Base-by-base conservation (phyloP, 1,140 invertebrate species). In the Spodoptera litura region DNA sequence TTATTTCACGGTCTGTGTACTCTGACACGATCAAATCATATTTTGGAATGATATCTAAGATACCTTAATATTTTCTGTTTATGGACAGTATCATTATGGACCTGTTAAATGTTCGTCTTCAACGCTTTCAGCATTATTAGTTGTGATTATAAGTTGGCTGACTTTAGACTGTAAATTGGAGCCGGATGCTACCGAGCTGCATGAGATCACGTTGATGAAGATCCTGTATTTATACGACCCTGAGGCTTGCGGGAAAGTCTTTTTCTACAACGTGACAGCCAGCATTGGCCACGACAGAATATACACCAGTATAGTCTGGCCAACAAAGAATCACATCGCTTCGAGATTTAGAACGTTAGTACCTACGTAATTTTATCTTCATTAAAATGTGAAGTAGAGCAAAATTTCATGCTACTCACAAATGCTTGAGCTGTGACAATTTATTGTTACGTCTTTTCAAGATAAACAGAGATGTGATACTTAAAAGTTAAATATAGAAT, bases 181-280 rank as follows among this genome's bases (percentile, higher is more conserved):
- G 0, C 91, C 91, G 0, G 44, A 55, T 15, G 53, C 77, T 6
- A n/a, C 52, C 0, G 91, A 94, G 58, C 87, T 92, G 0, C 87
- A 87, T 12, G 91, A 93, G 64, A 58, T 93, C 2, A 93, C 92
- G 0, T 78, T 94, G 11, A 85, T 91, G 51, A 94, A 94, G 61
- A 80, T 94, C 10, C 76, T 93, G 4, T 94, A 94, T 71, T 74
- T 94, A 0, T 90, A 93, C 74, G 93, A 94, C 59, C 93, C 93
- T 25, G 80, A 87, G 6, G 85, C 87, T 1, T 94, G 93, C 20
- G 87, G 84, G 0, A 75, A 85, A 12, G 62, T 90, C 3, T 82
- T 85, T 62, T 93, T 91, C 81, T 94, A 93, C 64, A 94, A 94
- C 76, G 82, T 90, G 59, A 90, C 91, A 0, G 70, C 83, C 5